Evolutionary conservation across 2,113 vertebrate species (phyloP).

Genomic region (Caracal caracal): DNA sequence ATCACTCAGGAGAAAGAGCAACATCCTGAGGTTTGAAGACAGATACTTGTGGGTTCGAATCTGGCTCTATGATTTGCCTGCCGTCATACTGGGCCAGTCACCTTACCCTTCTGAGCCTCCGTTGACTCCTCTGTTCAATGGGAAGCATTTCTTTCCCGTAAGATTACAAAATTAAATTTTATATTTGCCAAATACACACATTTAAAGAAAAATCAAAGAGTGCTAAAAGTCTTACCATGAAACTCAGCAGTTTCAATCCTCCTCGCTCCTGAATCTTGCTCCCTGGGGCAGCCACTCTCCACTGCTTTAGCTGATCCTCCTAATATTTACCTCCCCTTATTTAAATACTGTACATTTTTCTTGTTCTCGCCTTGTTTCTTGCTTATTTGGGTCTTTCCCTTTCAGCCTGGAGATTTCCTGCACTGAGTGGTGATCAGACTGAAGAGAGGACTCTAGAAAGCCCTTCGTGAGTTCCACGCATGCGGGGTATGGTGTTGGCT

Average conservation of each 20-base stretch:
- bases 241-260: neutral
- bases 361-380: neutral
- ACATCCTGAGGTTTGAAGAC: neutral
- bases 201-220: neutral
- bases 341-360: neutral
- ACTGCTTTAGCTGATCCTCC: neutral
- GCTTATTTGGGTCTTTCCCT: neutral
- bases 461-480: neutral
- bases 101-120: neutral
- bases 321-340: neutral
- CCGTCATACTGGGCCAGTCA: neutral
- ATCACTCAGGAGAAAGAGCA: neutral
- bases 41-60: neutral
- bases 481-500: fast-evolving
- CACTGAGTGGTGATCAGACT: too few relatives aligned
- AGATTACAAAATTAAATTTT: neutral
- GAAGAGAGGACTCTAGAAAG: neutral
- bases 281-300: neutral
- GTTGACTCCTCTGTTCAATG: neutral
- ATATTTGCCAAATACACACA: neutral
- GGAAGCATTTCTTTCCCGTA: neutral
- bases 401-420: neutral
- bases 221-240: neutral
- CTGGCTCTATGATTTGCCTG: neutral
- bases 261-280: neutral